phyloP scores from a whole-genome alignment of 1,140 invertebrate species.

The Lucilia cuprina region DNA sequence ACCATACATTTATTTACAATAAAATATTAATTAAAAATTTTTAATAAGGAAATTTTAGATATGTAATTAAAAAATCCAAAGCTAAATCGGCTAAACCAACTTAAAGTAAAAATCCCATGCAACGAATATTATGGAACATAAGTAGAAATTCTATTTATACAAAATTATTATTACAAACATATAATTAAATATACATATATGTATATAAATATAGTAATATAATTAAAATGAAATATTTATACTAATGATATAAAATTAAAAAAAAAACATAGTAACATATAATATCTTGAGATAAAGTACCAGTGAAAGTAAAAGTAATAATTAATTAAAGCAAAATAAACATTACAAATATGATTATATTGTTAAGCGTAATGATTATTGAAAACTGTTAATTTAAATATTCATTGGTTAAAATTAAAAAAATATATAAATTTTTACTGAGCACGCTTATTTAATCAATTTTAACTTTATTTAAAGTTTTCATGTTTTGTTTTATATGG shows the following conservation, averaged over 20 bases:
- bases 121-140: conserved; percentile 64
- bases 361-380: too few relatives aligned
- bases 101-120: conserved; percentile 63
- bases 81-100: conserved; percentile 46
- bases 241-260: conserved; percentile 19
- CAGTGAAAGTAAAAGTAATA: too few relatives aligned
- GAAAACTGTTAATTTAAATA: too few relatives aligned
- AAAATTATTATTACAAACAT: conserved; percentile 44
- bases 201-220: conserved; percentile 22
- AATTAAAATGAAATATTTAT: conserved; percentile 15
- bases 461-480: too few relatives aligned
- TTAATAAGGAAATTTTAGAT: conserved; percentile 39
- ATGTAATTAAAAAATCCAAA: conserved; percentile 40
- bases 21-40: conserved; percentile 6
- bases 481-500: too few relatives aligned
- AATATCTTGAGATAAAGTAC: too few relatives aligned
- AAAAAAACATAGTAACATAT: conserved; percentile 35
- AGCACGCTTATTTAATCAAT: too few relatives aligned
- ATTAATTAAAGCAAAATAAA: too few relatives aligned
- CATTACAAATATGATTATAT: too few relatives aligned
- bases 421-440: too few relatives aligned
- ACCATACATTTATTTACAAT: neutral
- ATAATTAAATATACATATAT: conserved; percentile 38
- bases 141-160: conserved; percentile 57
- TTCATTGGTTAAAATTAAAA: too few relatives aligned